Percentiles rank a stretch among this genome's conserved stretches.
These are phyloP conservation scores for Aphidius gifuensis DNA, from an alignment of 1,140 invertebrate genomes.

Conservation along the genomic window DNA sequence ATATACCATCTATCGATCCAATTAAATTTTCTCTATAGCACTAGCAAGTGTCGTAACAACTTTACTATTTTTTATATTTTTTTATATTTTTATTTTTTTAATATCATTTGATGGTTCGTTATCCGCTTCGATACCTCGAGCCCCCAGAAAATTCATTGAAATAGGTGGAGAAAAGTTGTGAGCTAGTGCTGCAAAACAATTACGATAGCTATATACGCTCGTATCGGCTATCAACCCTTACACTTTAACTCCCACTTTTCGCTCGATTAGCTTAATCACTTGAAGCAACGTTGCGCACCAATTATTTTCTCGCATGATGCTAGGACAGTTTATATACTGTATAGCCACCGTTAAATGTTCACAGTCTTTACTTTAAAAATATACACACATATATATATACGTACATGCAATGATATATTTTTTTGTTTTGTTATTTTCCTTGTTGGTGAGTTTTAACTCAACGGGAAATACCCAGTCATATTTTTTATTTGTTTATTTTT, in stretches of 20 bases:
- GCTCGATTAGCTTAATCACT: conserved; percentile 19
- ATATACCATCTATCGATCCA: conserved; percentile 11
- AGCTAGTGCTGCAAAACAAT: conserved; percentile 8
- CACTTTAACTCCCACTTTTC: conserved; percentile 16
- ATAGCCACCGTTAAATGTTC: too few relatives aligned
- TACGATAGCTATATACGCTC: not conserved
- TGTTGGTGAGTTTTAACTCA: too few relatives aligned
- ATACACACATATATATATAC: too few relatives aligned
- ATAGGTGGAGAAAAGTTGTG: conserved; percentile 1
- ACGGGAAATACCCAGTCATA: too few relatives aligned
- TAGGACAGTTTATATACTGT: not conserved
- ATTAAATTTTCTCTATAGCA: conserved; percentile 12
- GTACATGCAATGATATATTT: too few relatives aligned
- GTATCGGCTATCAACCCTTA: conserved; percentile 14
- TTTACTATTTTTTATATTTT: conserved; percentile 6
- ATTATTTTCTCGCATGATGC: conserved; percentile 17
- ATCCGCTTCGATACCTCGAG: not conserved
- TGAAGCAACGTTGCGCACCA: conserved; percentile 15
- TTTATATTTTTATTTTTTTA: conserved; percentile 3
- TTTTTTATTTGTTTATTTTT: too few relatives aligned
- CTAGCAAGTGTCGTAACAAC: not conserved
- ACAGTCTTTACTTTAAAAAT: too few relatives aligned
- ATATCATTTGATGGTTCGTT: conserved; percentile 14
- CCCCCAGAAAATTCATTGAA: not conserved
- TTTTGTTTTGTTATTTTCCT: too few relatives aligned